Evolutionary conservation across 2,888 invertebrate species (phyloP), one percentile per base, ranked within the genome.

Genomic region (Apeira syringaria): DNA sequence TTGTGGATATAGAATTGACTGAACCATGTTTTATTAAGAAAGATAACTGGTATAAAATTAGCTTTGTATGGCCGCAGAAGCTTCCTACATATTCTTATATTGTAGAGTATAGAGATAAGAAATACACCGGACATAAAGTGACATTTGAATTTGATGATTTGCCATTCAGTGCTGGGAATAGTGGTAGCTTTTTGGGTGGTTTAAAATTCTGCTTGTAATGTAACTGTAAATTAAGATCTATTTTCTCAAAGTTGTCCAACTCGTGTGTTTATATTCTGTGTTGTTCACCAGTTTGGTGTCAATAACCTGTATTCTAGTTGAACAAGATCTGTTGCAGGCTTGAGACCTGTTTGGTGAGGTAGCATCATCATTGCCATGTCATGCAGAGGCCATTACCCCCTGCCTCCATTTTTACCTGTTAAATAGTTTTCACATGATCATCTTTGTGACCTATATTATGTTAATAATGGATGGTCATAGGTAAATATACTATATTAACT

Each of bases 61-160:
- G 62, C 46, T 85, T 90, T 61, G 59, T 59, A 15, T 90, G 90
- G 90, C 83, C 84, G 13, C 59, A 56, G 37, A 69, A 75, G 37
- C 74, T 62, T 50, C 65, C 71, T 33, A 53, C 74, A 40, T 76
- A 75, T 63, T 76, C 75, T 30, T 90, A 90, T 70, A 73, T 80
- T 44, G 79, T 89, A 10, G 83, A 82, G 60, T 76, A 78, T 44
- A 77, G 90, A 55, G 80, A 87, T 38, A 67, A 61, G 15, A 49
- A 60, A 37, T 82, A 76, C 47, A 69, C 59, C 45, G 79, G 78
- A 33, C 74, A 77, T 27, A 82, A 72, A 50, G 74, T 84, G 15
- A 64, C 65, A 35, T 77, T 90, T 66, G 78, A 82, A 49, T 90
- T 90, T 77, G 84, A 88, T 53, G 90, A 90, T 52, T 58, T 79